phyloP scores from a whole-genome alignment of 2,113 vertebrate species.

The Laticauda laticaudata region DNA sequence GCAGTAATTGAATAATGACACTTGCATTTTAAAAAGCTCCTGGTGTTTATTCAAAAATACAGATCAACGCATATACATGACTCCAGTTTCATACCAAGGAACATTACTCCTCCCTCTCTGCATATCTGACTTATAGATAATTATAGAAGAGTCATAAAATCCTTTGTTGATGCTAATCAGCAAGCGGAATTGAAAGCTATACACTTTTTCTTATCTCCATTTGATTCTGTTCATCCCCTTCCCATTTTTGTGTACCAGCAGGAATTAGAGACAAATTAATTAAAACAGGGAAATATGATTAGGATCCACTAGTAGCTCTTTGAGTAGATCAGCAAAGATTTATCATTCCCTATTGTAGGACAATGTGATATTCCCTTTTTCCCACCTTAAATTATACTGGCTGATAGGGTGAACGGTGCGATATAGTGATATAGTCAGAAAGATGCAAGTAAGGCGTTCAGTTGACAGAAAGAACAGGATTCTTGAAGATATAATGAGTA shows the following conservation, averaged over 20 bases:
- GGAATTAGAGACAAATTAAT: background rate
- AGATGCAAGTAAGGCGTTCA: background rate
- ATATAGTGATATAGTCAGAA: background rate
- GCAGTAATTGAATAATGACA: background rate
- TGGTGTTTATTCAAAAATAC: background rate
- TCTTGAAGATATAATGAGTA: background rate
- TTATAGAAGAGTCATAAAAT: background rate
- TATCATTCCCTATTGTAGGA: background rate
- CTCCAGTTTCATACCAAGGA: background rate
- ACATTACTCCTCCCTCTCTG: background rate
- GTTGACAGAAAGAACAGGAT: background rate
- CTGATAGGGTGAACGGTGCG: background rate
- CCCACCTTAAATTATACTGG: background rate
- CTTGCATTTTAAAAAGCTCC: background rate
- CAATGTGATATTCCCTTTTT: background rate
- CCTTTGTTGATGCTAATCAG: background rate
- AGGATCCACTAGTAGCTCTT: background rate
- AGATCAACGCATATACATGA: background rate
- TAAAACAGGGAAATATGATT: background rate
- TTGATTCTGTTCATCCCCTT: background rate
- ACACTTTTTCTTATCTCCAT: background rate
- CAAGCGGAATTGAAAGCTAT: background rate
- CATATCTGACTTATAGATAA: background rate
- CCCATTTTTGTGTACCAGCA: background rate
- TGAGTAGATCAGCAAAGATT: background rate